Base-by-base conservation (phyloP, 92 coral and sea anemone species). In the Phenganax subtilis region DNA sequence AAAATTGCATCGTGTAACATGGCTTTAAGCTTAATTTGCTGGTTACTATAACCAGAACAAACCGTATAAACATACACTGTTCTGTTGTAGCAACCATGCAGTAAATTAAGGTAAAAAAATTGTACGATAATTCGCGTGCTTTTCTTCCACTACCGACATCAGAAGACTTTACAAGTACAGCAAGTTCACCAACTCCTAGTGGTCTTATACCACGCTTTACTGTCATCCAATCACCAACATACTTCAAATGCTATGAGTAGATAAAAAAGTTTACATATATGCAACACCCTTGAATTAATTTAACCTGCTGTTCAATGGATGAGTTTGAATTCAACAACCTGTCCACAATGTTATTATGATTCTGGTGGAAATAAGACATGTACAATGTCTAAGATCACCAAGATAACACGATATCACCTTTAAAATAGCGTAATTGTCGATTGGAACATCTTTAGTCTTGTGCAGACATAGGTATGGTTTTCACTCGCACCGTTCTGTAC, bases 281-380 rank as follows among this genome's bases (percentile, higher is more conserved):
- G 3, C 47, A 37, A 37, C 47, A 37, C 47, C 2, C 47, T 1
- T 61, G 28, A 61, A 61, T 28, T 61, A 61, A 12, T 6, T 61
- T 12, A 3, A 61, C 67, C 67, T 61, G 67, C 67, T 12, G 11
- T 61, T 61, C 67, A 14, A 12, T 17, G 67, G 67, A 12, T 17
- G 1, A 61, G 67, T 61, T 20, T 66, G 72, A 66, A 66, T 66
- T 25, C 25, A 16, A 66, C 72, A 27, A 66, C 72, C 72, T 51
- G 72, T 51, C 31, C 28, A 66, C 72, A 66, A 66, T 66, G 10
- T 61, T 61, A 47, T 66, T 30, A 25, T 66, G 12, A 20, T 61
- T 30, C 67, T 61, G 67, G 67, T 61, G 28, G 67, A 61, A 61
- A 0, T 12, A 66, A 66, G 25, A 25, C 72, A 66, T 66, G 72